Conservation (phyloP, 2,113 vertebrate species). For the Brachirus orientalis region DNA sequence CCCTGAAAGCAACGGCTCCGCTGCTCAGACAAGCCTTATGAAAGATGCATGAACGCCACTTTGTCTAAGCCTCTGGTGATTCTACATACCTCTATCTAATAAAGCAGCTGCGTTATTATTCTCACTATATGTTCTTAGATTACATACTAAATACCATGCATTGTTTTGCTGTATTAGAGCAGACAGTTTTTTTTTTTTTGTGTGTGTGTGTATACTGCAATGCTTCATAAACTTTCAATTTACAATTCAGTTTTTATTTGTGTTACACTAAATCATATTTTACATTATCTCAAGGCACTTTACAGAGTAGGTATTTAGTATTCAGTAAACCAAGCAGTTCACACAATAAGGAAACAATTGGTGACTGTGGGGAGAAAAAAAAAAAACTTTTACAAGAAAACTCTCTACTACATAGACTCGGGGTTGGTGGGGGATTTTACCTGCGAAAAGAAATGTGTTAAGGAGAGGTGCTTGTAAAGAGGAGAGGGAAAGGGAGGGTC, state of each 20-base stretch:
- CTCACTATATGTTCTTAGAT: neutral
- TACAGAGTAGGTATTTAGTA: neutral
- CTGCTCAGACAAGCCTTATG: slow-evolving; percentile 52
- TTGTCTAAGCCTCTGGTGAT: slow-evolving; percentile 29
- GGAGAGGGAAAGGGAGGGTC: too few species aligned
- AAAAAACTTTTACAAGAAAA: too few species aligned
- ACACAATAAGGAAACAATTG: too few species aligned
- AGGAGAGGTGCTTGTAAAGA: too few species aligned
- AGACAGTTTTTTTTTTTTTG: neutral
- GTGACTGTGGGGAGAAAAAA: too few species aligned
- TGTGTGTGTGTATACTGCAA: too few species aligned
- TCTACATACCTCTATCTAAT: slow-evolving; percentile 14
- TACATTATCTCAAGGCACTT: neutral
- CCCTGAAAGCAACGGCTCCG: slow-evolving; percentile 39
- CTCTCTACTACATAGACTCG: too few species aligned
- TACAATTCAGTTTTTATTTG: neutral
- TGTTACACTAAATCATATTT: neutral
- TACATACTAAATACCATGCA: neutral
- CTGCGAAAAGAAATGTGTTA: too few species aligned
- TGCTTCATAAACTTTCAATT: neutral
- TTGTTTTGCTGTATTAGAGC: slow-evolving; percentile 10
- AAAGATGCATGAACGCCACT: slow-evolving; percentile 63
- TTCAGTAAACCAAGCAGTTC: neutral
- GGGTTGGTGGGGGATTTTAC: too few species aligned
- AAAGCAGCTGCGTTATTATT: slow-evolving; percentile 11